A percentile compares a stretch with the other conserved stretches of the same genome.
phyloP scores from a whole-genome alignment of 2,797 vertebrate genomes.

The Pogoniulus pusillus region DNA sequence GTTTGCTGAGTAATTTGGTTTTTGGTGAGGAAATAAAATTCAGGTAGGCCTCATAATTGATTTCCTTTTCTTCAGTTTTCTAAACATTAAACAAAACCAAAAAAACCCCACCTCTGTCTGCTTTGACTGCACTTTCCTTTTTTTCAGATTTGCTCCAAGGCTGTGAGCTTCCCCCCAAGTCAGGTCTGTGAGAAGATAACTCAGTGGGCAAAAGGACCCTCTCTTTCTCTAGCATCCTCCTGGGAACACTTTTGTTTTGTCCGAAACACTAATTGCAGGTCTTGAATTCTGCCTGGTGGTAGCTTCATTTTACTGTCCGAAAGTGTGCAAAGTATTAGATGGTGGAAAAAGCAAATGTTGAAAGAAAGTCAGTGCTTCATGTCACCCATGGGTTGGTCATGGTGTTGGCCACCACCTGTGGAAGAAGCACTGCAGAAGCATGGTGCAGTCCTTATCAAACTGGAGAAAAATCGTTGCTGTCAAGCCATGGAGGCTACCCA shows the following conservation, averaged over 20 bases:
- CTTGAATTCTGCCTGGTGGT: background rate
- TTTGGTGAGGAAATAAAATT: constrained; percentile 98
- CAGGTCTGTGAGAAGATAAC: background rate
- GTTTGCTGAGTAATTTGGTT: constrained; percentile 99
- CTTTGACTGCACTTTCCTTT: constrained; percentile 80
- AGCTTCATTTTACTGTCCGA: background rate
- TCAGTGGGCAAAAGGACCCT: background rate
- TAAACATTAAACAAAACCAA: constrained; percentile 80
- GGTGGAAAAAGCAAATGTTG: background rate
- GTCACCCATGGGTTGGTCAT: fast-evolving
- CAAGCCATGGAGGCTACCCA: background rate
- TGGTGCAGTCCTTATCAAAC: fast-evolving
- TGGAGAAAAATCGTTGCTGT: background rate
- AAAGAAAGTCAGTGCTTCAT: background rate
- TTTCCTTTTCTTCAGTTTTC: constrained; percentile 91
- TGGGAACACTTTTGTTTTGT: background rate
- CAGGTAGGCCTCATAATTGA: constrained; percentile 99
- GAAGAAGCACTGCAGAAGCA: background rate
- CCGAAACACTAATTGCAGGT: background rate
- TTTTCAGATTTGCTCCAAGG: background rate
- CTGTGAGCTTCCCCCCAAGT: background rate
- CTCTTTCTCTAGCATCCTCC: background rate
- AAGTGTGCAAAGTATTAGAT: background rate
- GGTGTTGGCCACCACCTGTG: background rate
- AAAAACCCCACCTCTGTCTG: constrained; percentile 70